Percentiles rank a stretch among this genome's conserved stretches.
These are phyloP conservation scores for Rhodinocichla rosea DNA, from an alignment of 2,113 vertebrate species.

Conservation along the genomic window DNA sequence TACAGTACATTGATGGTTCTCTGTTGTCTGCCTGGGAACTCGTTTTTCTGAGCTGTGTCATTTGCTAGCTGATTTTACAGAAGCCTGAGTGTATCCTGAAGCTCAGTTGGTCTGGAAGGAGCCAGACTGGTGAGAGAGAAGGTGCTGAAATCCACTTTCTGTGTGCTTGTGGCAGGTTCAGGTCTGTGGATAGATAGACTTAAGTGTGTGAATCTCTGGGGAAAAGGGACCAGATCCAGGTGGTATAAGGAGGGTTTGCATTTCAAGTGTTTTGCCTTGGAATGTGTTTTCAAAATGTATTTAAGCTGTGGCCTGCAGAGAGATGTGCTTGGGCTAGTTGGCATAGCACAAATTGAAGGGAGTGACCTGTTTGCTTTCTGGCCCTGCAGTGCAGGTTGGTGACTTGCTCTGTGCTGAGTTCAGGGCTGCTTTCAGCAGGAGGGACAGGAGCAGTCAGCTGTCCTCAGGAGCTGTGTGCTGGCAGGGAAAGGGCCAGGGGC, in stretches of 20 bases:
- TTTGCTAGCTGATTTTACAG: constrained; percentile 24
- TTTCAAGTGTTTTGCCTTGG: constrained; percentile 69
- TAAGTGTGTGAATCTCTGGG: constrained; percentile 42
- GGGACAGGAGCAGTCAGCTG: neutral
- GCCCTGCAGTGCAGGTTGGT: constrained; percentile 6
- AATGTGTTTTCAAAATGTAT: constrained; percentile 48
- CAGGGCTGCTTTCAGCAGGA: neutral
- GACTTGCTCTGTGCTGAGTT: neutral
- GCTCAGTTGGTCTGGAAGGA: constrained; percentile 57
- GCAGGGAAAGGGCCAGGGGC: neutral
- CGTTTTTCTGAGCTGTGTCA: constrained; percentile 49
- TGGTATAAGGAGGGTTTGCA: constrained; percentile 45
- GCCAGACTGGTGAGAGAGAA: constrained; percentile 39
- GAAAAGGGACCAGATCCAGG: constrained; percentile 63
- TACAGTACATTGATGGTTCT: constrained; percentile 5
- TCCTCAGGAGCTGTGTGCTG: constrained; percentile 26
- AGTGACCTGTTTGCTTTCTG: constrained; percentile 24
- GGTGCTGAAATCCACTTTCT: constrained; percentile 60
- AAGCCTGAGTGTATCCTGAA: constrained; percentile 36
- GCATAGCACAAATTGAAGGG: constrained; percentile 16
- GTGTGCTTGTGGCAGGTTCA: constrained; percentile 40
- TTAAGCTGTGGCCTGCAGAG: constrained; percentile 28
- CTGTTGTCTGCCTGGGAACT: constrained; percentile 33
- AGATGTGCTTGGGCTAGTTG: constrained; percentile 19
- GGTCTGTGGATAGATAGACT: constrained; percentile 45